A percentile compares a stretch with the other conserved stretches of the same genome.
Conservation (phyloP, 2,113 vertebrate species). For the Syngnathus scovelli region DNA sequence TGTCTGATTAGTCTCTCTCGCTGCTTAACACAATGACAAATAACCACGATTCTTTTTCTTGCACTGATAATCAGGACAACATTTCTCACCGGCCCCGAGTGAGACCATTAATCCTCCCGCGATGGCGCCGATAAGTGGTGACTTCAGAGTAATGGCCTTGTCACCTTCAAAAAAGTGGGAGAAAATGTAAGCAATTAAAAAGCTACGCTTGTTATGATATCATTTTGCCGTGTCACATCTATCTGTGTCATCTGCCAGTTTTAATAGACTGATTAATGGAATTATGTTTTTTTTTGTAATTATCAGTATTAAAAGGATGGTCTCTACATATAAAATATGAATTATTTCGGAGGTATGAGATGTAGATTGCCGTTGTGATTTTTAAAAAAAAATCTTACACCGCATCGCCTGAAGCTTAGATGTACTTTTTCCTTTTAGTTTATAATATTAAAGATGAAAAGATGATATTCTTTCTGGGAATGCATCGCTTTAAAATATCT, state of each 20-base stretch:
- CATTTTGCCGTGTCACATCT: constrained; percentile 68
- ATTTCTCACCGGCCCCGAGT: constrained; percentile 93
- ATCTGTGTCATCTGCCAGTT: constrained; percentile 84
- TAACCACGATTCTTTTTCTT: constrained; percentile 98
- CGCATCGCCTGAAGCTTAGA: too few relatives aligned
- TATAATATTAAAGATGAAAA: too few relatives aligned
- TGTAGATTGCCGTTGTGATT: too few relatives aligned
- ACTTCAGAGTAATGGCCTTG: constrained; percentile 98
- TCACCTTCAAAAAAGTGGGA: constrained; percentile 74
- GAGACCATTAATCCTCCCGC: constrained; percentile 98
- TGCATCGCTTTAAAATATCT: too few relatives aligned
- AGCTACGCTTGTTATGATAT: constrained; percentile 88
- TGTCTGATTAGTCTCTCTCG: constrained; percentile 85
- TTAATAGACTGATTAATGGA: constrained; percentile 81
- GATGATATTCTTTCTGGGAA: too few relatives aligned
- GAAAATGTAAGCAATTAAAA: constrained; percentile 97
- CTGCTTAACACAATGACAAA: constrained; percentile 95
- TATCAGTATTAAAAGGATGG: constrained; percentile 8
- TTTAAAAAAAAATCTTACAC: too few relatives aligned
- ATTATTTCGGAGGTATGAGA: too few relatives aligned
- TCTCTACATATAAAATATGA: neutral
- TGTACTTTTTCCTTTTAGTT: too few relatives aligned
- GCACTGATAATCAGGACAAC: constrained; percentile 98
- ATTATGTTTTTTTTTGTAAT: constrained; percentile 61
- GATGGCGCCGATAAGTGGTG: constrained; percentile 95